Evolutionary conservation across 2,888 invertebrate species (phyloP).

Genomic region (Lucinisca nassula): DNA sequence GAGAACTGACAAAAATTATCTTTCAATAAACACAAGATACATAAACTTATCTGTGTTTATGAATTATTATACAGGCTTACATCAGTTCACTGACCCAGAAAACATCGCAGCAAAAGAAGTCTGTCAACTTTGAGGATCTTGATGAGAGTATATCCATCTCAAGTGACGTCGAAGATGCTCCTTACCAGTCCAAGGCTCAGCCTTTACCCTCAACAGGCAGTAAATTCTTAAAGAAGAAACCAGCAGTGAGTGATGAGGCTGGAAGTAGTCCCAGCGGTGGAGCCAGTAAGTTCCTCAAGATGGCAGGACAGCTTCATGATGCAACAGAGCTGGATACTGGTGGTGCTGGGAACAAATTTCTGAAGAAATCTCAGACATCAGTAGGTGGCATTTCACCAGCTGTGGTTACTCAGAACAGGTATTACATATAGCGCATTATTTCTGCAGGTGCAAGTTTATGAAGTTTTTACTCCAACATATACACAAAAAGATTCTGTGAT

Average conservation of each 20-base stretch:
- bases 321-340: not conserved
- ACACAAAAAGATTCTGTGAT: too few species aligned
- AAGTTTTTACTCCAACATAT: too few species aligned
- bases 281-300: constrained; percentile 69
- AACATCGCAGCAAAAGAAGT: constrained; percentile 76
- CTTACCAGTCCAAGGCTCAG: constrained; percentile 58
- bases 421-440: too few species aligned
- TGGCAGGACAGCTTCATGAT: constrained; percentile 38
- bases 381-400: constrained; percentile 66
- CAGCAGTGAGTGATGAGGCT: constrained; percentile 42
- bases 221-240: constrained; percentile 81
- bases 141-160: constrained; percentile 83
- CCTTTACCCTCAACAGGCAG: constrained; percentile 67
- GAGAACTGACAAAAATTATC: too few species aligned
- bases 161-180: constrained; percentile 75
- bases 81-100: constrained; percentile 80
- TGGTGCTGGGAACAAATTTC: constrained; percentile 45
- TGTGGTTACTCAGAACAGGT: constrained; percentile 45
- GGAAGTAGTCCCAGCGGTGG: constrained; percentile 6
- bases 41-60: too few species aligned
- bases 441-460: too few species aligned
- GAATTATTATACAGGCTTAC: constrained; percentile 82
- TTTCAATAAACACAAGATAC: too few species aligned
- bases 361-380: constrained; percentile 68
- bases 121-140: constrained; percentile 80